A percentile compares a stretch with the other conserved stretches of the same genome.
Evolutionary conservation across 2,113 vertebrate species (phyloP).

Genomic region (Cercocebus atys): DNA sequence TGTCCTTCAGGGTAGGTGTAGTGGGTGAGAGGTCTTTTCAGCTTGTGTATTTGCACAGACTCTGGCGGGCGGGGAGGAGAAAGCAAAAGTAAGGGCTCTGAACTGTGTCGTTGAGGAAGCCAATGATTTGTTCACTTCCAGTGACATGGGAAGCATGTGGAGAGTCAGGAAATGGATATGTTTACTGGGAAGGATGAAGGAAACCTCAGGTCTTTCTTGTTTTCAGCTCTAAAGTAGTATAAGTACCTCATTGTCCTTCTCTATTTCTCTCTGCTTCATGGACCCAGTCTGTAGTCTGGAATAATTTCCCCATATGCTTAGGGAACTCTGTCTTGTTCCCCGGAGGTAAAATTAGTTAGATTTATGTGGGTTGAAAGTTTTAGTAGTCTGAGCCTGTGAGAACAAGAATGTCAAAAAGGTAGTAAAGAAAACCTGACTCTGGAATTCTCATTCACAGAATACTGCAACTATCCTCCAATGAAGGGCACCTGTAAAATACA

Average conservation of each 20-base stretch:
- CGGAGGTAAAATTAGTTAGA: not conserved
- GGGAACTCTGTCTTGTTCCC: not conserved
- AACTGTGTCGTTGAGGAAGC: not conserved
- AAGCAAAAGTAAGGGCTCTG: not conserved
- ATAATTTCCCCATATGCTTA: not conserved
- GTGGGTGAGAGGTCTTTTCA: not conserved
- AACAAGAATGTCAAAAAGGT: not conserved
- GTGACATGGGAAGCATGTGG: not conserved
- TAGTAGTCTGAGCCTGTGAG: not conserved
- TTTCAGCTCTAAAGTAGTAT: not conserved
- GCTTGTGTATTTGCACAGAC: not conserved
- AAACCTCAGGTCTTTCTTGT: not conserved
- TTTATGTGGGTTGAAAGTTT: not conserved
- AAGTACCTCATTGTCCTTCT: not conserved
- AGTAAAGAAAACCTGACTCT: not conserved
- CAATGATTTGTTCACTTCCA: not conserved
- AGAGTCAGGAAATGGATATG: not conserved
- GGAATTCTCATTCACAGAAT: not conserved
- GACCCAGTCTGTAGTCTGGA: not conserved
- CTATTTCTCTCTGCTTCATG: not conserved
- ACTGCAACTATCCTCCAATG: slow-evolving; percentile 48
- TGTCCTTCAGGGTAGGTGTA: not conserved
- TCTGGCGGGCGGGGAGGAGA: not conserved
- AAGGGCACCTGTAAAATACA: rapidly evolving
- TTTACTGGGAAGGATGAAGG: not conserved